A percentile compares a stretch with the other conserved stretches of the same genome.
Conservation (phyloP, 2,113 vertebrate genomes). For the Trematomus loennbergii region DNA sequence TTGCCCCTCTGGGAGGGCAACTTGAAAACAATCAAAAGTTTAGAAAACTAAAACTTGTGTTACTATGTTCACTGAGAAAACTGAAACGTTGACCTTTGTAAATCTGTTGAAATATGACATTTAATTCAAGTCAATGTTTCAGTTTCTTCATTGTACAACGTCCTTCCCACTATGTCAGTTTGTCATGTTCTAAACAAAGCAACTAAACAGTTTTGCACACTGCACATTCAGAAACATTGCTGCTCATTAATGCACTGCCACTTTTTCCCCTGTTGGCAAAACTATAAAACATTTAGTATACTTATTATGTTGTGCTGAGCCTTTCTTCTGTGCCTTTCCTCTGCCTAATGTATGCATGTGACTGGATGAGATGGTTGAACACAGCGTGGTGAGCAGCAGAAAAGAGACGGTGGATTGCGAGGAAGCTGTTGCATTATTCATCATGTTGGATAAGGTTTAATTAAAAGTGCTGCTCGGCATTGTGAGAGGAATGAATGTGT, state of each 20-base stretch:
- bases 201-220: constrained; percentile 17
- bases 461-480: constrained; percentile 95
- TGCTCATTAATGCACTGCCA: constrained; percentile 19
- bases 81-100: no score
- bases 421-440: constrained; percentile 93
- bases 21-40: no score
- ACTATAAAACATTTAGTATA: constrained; percentile 66
- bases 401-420: constrained; percentile 86
- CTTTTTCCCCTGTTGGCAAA: constrained; percentile 44
- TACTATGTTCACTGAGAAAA: no score
- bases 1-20: no score
- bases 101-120: no score
- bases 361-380: constrained; percentile 71
- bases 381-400: constrained; percentile 85
- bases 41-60: no score
- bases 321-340: constrained; percentile 63
- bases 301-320: constrained; percentile 49
- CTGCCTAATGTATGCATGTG: constrained; percentile 75
- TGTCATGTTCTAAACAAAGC: constrained; percentile 37
- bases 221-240: constrained; percentile 12
- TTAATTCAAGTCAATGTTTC: no score
- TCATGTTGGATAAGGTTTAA: constrained; percentile 96
- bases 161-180: constrained; percentile 16
- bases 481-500: constrained; percentile 93
- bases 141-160: not conserved